Percentiles rank a stretch among this genome's conserved stretches.
Conservation (phyloP, 2,113 vertebrate genomes). For the Microtus oregoni region DNA sequence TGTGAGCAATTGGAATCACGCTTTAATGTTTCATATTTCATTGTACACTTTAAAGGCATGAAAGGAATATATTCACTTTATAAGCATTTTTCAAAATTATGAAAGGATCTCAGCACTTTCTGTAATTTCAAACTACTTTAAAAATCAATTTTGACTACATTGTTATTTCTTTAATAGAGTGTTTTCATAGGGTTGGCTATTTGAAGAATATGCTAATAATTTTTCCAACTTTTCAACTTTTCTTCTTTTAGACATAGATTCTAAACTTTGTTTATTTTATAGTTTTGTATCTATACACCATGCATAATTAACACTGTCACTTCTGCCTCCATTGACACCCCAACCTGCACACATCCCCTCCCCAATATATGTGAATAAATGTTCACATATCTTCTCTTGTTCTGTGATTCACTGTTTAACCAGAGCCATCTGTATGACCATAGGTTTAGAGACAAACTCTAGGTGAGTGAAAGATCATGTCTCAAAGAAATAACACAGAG, state of each 20-base stretch:
- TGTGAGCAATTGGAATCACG: constrained; percentile 44
- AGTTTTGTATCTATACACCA: background rate
- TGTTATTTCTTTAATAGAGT: constrained; percentile 40
- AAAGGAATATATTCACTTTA: constrained; percentile 57
- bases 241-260: background rate
- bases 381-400: background rate
- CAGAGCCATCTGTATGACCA: background rate
- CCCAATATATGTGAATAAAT: background rate
- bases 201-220: background rate
- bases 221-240: background rate
- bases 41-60: background rate
- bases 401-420: background rate
- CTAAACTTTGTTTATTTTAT: background rate
- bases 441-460: background rate
- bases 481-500: background rate
- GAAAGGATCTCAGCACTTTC: background rate
- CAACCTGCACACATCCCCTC: rapidly evolving
- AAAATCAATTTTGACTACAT: constrained; percentile 3
- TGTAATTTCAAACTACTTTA: constrained; percentile 23
- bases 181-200: constrained; percentile 24
- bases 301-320: background rate
- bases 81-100: constrained; percentile 57
- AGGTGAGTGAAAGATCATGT: background rate
- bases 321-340: rapidly evolving
- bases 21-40: constrained; percentile 45